Evolutionary conservation across 2,888 invertebrate species (phyloP), one percentile per base, ranked within the genome.

Genomic region (Drosophila rellima): DNA sequence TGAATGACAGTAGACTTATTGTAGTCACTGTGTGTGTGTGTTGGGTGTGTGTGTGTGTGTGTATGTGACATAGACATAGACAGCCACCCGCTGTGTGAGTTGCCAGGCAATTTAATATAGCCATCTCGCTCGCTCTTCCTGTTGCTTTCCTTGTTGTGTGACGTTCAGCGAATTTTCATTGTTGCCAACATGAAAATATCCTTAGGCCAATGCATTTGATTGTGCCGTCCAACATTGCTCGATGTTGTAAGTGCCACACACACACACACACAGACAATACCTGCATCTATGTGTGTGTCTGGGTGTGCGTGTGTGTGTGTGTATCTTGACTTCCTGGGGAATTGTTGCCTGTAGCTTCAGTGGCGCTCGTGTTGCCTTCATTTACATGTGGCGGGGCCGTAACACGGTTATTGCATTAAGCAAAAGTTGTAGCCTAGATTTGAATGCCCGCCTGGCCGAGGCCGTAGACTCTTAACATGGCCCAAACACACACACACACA

Each of bases 361-460:
- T 48, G 29, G 56, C 52, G 65, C 20, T 62, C 66, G 62, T 78
- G 78, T 67, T 66, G 64, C 70, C 80, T 56, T 63, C 73, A 85
- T 80, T 85, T 80, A 77, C 80, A 80, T 85, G 79, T 65, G 85
- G 72, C 65, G 69, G 61, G 61, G 74, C 69, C 84, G 57, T 74
- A 87, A 83, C 83, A 83, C 81, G 84, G 87, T 87, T 83, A 83
- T 87, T 83, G 83, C 83, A 83, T 83, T 83, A 83, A 77, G 88
- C 77, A 70, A 84, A 74, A 87, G 79, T 87, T 87, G 80, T 86
- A 80, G 86, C 83, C 82, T 85, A 82, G 82, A 82, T 82, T 82
- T 82, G 70, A 74, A 82, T 68, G 80, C 70, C 56, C 51, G 35
- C 31, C 44, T 20, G 63, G 52, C 15, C 71, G 42, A 37, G 67